Percentiles rank a stretch among this genome's conserved stretches.
Conservation (phyloP, 2,113 vertebrate species). For the Psittacara wagleri region DNA sequence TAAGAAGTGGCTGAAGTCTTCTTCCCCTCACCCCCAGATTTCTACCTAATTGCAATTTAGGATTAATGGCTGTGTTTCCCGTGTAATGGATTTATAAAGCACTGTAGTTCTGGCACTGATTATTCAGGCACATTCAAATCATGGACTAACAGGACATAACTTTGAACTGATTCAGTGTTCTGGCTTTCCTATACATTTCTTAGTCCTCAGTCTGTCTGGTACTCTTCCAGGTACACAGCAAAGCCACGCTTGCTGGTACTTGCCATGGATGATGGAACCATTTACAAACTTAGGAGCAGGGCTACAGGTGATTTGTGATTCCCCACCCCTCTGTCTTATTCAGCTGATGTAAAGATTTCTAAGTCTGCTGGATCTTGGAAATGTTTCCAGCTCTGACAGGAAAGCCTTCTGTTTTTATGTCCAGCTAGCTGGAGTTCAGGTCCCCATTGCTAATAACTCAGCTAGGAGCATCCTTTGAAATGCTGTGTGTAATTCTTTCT, state of each 20-base stretch:
- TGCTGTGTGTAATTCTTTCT: not conserved
- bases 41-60: not conserved
- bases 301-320: not conserved
- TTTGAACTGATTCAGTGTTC: not conserved
- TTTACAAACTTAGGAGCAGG: not conserved
- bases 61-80: not conserved
- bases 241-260: not conserved
- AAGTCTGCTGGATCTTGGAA: not conserved
- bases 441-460: not conserved
- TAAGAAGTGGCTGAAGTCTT: not conserved
- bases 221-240: not conserved
- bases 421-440: not conserved
- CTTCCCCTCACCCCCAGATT: not conserved
- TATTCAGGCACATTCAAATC: not conserved
- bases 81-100: not conserved
- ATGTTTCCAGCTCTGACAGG: not conserved
- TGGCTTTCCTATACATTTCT: not conserved
- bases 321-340: not conserved
- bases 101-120: not conserved
- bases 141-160: not conserved
- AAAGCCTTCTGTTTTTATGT: slow-evolving; percentile 1
- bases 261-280: not conserved
- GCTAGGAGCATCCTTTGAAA: slow-evolving; percentile 24
- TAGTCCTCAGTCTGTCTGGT: not conserved
- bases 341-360: not conserved